These are phyloP conservation scores for Tautogolabrus adspersus DNA, from an alignment of 2,113 vertebrate genomes.

Conservation along the genomic window DNA sequence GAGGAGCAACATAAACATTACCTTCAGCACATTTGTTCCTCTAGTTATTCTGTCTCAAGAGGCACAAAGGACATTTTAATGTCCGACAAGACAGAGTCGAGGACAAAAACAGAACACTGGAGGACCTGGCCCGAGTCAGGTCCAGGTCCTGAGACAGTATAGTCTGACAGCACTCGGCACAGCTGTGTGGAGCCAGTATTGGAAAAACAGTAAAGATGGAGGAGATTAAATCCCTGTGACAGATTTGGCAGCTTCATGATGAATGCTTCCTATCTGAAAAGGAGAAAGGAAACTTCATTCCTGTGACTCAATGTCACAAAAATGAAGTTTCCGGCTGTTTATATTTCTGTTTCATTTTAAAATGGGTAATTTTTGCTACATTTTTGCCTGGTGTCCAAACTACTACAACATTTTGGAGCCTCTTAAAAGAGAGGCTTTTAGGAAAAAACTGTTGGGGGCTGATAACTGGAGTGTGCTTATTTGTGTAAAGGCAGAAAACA, in stretches of 20 bases:
- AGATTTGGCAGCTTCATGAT: constrained; percentile 58
- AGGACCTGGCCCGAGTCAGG: not conserved
- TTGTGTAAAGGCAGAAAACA: too few relatives aligned
- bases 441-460: too few relatives aligned
- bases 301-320: constrained; percentile 50
- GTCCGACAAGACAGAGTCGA: constrained; percentile 10
- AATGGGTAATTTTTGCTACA: too few relatives aligned
- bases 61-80: not conserved
- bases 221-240: constrained; percentile 63
- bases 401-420: too few relatives aligned
- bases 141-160: not conserved
- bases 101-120: constrained; percentile 7
- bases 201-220: constrained; percentile 58
- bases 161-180: constrained; percentile 26
- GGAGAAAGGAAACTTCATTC: constrained; percentile 46
- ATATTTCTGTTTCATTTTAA: too few relatives aligned
- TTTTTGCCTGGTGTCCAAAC: too few relatives aligned
- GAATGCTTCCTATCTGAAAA: constrained; percentile 29
- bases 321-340: not conserved
- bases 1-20: constrained; percentile 34
- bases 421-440: too few relatives aligned
- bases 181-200: constrained; percentile 52
- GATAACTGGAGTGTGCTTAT: too few relatives aligned
- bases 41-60: constrained; percentile 5
- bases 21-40: constrained; percentile 8